Evolutionary conservation across 1,140 invertebrate genomes (phyloP).

Genomic region (Argopecten irradians): DNA sequence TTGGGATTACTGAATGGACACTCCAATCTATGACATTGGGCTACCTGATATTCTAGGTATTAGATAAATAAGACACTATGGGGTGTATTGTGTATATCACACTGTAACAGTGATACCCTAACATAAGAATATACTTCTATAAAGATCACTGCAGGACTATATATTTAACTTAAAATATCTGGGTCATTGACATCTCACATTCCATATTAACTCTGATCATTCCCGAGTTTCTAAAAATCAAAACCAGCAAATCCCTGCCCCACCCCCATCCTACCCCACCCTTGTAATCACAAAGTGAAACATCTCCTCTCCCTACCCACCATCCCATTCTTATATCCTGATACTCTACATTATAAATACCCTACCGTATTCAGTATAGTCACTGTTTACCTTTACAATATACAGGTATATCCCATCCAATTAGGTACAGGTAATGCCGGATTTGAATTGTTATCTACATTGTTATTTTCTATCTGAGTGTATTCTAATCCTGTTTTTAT

Average conservation of each 20-base stretch:
- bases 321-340: too few relatives aligned
- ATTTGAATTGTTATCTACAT: background rate
- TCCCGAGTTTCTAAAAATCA: too few relatives aligned
- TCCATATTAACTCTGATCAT: background rate
- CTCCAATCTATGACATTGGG: background rate
- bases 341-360: too few relatives aligned
- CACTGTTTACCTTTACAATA: too few relatives aligned
- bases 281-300: too few relatives aligned
- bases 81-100: background rate
- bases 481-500: background rate
- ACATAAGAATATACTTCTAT: background rate
- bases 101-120: background rate
- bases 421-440: background rate
- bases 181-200: background rate
- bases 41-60: background rate
- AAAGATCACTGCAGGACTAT: background rate
- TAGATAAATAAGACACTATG: background rate
- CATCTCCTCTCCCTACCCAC: too few relatives aligned
- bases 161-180: background rate
- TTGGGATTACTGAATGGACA: background rate
- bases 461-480: background rate
- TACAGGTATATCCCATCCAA: background rate
- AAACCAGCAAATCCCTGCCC: background rate
- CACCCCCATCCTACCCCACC: too few relatives aligned
- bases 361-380: too few relatives aligned